Evolutionary conservation across 2,888 invertebrate genomes (phyloP), one percentile per base, ranked within the genome.

Genomic region (Fissipunctia ypsillon): DNA sequence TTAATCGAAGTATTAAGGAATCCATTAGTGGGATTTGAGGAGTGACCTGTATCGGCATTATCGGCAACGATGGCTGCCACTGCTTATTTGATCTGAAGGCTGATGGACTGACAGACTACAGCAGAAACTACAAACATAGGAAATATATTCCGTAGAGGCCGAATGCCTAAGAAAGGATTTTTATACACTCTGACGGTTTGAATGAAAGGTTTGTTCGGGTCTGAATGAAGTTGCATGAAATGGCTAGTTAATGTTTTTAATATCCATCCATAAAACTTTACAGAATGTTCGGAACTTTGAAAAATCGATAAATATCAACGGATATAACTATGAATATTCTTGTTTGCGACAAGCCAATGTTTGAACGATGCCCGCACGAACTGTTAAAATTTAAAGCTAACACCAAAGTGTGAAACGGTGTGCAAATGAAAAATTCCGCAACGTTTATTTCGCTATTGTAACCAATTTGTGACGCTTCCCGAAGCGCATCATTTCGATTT

Each of bases 381-480:
- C 72, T 84, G 88, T 88, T 89, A 91, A 93, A 93, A 93, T 92
- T 91, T 90, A 91, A 92, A 93, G 91, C 94, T 89, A 93, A 93
- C 94, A 92, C 89, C 83, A 88, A 87, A 93, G 94, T 95, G 95
- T 94, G 94, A 95, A 95, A 91, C 93, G 91, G 89, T 89, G 92
- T 91, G 92, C 93, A 94, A 95, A 94, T 95, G 95, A 94, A 95
- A 95, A 93, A 92, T 93, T 94, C 93, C 92, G 88, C 90, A 87
- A 88, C 91, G 91, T 91, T 93, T 93, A 94, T 93, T 94, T 92
- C 87, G 90, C 93, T 92, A 93, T 94, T 95, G 94, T 94, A 92
- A 89, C 90, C 91, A 93, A 94, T 95, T 94, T 92, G 91, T 88
- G 87, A 90, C 90, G 92, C 89, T 89, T 87, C 87, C 85, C 68